Conservation (phyloP, 2,797 vertebrate genomes). For the Eulemur coronatus region DNA sequence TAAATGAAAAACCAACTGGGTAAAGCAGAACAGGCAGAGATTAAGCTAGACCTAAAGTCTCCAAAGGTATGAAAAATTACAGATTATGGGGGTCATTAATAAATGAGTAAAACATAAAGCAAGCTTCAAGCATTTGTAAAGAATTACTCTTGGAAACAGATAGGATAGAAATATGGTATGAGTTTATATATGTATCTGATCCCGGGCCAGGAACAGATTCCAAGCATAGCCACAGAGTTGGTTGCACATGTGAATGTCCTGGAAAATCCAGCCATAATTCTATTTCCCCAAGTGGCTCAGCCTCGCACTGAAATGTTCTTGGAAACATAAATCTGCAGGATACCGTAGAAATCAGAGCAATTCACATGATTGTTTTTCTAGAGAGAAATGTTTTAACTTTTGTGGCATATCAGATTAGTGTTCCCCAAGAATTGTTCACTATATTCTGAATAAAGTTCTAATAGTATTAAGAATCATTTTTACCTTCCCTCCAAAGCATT, state of each 20-base stretch:
- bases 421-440: conserved; percentile 21
- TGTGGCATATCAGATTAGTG: neutral
- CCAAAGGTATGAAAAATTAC: conserved; percentile 65
- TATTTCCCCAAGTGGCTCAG: conserved; percentile 55
- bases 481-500: conserved; percentile 26
- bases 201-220: conserved; percentile 66
- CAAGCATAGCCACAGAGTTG: conserved; percentile 59
- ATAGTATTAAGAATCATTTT: conserved; percentile 54
- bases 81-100: conserved; percentile 68
- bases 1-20: neutral
- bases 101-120: conserved; percentile 55
- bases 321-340: conserved; percentile 60
- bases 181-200: conserved; percentile 71
- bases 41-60: conserved; percentile 52
- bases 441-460: conserved; percentile 54
- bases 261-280: conserved; percentile 50
- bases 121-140: conserved; percentile 61
- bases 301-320: conserved; percentile 44
- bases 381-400: conserved; percentile 45
- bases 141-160: conserved; percentile 65
- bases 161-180: conserved; percentile 60
- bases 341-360: conserved; percentile 49
- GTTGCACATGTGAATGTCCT: conserved; percentile 58
- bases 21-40: conserved; percentile 31
- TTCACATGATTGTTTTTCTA: conserved; percentile 47